Evolutionary conservation across 2,113 vertebrate species (phyloP), one percentile per base, ranked within the genome.

Genomic region (Strigops habroptila): DNA sequence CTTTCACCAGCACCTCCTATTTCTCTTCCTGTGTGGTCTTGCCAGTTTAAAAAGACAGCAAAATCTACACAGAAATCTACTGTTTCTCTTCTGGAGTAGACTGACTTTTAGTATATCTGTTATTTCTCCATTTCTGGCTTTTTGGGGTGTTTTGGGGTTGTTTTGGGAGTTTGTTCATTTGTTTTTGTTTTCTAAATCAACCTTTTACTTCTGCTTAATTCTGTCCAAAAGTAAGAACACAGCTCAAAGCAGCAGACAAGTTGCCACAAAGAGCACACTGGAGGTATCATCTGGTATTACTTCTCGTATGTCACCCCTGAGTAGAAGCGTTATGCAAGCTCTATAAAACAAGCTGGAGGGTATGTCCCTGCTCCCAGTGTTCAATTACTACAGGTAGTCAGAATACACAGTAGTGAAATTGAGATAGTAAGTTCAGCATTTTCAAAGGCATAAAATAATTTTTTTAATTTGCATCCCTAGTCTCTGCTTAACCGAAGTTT

Each of bases 221-320:
- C 41, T 46, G 8, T 59, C 51, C 19, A 60, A 51, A 95, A 81
- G 6, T 22, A 33, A 86, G 30, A 76, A 28, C 6, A 44, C 21
- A 59, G 31, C 48, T 51, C 51, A 63, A 82, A 82, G 28, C 14
- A 85, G 75, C 22, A 71, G 31, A 7, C 12, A 1, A 87, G 15
- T 1, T 55, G 14, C 5, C 80, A 37, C 19, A 52, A 80, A 90
- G 4, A 65, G 18, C 23, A 60, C 17, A 18, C 7, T 27, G 30
- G 16, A 84, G 16, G 9, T 33, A 14, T 2, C 23, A 86, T 22
- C 33, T 33, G 6, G 3, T 48, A 68, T 16, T 43, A 49, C 18
- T 60, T 60, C 35, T 17, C 24, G 2, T 19, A 23, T 2, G 3
- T 33, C 4, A 1, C 9, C 4, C 12, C 23, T 5, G 7, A 73